Evolutionary conservation across 2,797 vertebrate genomes (phyloP), one percentile per base, ranked within the genome.

Genomic region (Paedocypris micromegethes): DNA sequence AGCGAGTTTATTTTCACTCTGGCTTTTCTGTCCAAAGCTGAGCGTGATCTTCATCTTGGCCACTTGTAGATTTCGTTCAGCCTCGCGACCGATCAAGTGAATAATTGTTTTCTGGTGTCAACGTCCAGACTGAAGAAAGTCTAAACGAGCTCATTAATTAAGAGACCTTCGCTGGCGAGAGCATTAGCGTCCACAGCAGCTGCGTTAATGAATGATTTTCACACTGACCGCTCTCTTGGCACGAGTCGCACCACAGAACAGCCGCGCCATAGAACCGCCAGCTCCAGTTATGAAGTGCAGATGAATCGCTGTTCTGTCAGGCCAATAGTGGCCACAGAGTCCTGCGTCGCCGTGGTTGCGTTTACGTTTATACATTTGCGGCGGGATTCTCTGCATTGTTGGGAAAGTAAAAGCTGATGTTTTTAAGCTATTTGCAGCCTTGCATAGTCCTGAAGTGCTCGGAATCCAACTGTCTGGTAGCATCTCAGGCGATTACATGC

Each of bases 261-360:
- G 47, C 42, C 39, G 40, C 61, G 67, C 77, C 71, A 75, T 50
- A 64, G 38, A 55, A 63, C 57, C 52, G 9, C 9, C 6, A 61
- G 54, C 72, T 76, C 69, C 65, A 61, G 65, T 74, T 69, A 62
- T 64, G 60, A 72, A 72, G 55, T 66, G 4, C 75, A 66, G 57
- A 74, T 75, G 75, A 74, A 74, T 72, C 49, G 40, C 57, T 58
- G 61, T 61, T 59, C 70, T 74, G 72, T 66, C 47, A 56, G 65
- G 44, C 55, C 68, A 60, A 48, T 49, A 54, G 37, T 39, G 9
- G 64, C 56, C 52, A 60, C 55, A 71, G 47, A 74, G 41, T 51
- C 51, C 44, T 71, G 57, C 59, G 71, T 74, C 72, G 68, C 37
- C 64, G 57, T 72, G 9, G 47, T 57, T 68, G 60, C 44, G 61